phyloP scores from a whole-genome alignment of 2,888 invertebrate genomes.

The Phengaris alcon region DNA sequence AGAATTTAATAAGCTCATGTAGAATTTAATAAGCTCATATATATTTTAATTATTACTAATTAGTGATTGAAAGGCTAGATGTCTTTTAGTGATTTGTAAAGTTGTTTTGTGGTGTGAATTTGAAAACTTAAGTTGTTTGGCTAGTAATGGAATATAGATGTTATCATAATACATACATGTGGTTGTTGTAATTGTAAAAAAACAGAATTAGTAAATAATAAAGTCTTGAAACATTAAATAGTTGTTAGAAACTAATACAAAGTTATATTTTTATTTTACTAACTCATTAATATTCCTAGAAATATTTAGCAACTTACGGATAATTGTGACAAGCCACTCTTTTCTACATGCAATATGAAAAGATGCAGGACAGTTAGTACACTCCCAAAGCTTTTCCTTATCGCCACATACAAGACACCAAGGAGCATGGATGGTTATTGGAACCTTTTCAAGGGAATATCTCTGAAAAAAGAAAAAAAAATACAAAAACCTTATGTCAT shows the following conservation, averaged over 20 bases:
- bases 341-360: constrained; percentile 60
- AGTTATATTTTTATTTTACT: no score
- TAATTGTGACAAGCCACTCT: constrained; percentile 63
- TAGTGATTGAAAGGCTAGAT: neutral
- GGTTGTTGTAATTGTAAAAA: no score
- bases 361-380: constrained; percentile 59
- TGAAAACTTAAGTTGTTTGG: no score
- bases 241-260: no score
- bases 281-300: no score
- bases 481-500: no score
- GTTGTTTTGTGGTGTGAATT: neutral
- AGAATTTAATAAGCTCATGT: neutral
- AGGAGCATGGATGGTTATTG: constrained; percentile 51
- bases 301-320: constrained; percentile 50
- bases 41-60: neutral
- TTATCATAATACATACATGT: no score
- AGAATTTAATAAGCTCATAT: neutral
- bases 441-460: constrained; percentile 43
- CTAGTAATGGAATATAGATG: no score
- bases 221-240: no score
- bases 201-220: no score
- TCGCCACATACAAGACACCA: constrained; percentile 70
- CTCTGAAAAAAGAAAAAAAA: constrained; percentile 38
- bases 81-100: neutral
- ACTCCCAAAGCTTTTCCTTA: constrained; percentile 50